Evolutionary conservation across 2,113 vertebrate genomes (phyloP), one percentile per base, ranked within the genome.

Genomic region (Chinchilla lanigera): DNA sequence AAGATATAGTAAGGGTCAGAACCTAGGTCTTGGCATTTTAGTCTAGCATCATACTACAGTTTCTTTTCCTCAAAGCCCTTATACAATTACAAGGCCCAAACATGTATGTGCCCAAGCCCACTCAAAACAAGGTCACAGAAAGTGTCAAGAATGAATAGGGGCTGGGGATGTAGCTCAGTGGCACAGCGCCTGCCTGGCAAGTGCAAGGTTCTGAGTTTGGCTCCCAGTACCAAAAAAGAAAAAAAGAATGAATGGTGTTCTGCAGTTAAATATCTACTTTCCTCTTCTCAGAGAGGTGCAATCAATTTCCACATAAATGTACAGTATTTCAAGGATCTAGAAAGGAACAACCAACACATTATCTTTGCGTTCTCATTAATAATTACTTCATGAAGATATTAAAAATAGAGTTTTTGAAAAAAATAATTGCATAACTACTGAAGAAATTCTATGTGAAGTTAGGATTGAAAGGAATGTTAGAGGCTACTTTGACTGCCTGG

Each of bases 321-420:
- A 52, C 41, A 77, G 73, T 89, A 85, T 92, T 86, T 92, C 81
- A 52, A 94, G 16, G 81, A 69, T 89, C 63, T 86, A 60, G 56
- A 90, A 93, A 93, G 10, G 24, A 75, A 85, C 7, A 81, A 90
- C 17, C 1, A 85, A 75, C 41, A 52, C 30, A n/a, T 77, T 30
- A 63, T 44, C 41, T 50, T 83, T 73, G 26, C 61, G 5, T 50
- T 35, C 7, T 35, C 41, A 61, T 54, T 89, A 80, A 61, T 83
- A 20, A 91, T 91, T 16, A 12, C 35, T 83, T 73, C 7, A 78
- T 86, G 33, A 71, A 71, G 52, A 86, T 90, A 87, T 67, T 96
- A 90, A 91, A 26, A 75, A 81, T 28, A 65, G 28, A 73, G 14
- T 35, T 41, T 91, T 50, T 35, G 10, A 80, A 83, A 86, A 86